A percentile compares a stretch with the other conserved stretches of the same genome.
phyloP scores from a whole-genome alignment of 2,113 vertebrate genomes.

The Hemibagrus wyckioides region DNA sequence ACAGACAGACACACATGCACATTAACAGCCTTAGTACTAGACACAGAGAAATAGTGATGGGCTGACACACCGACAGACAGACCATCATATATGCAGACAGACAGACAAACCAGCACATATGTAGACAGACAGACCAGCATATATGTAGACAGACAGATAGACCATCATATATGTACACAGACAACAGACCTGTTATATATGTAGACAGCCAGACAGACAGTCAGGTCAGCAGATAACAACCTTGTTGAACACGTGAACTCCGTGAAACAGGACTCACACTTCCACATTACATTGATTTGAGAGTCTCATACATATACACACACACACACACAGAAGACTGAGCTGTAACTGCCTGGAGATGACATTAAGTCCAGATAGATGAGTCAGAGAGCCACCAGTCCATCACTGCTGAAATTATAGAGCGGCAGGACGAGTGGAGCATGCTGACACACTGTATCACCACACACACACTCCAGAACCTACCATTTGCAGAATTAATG shows the following conservation, averaged over 20 bases:
- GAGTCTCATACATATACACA: background rate
- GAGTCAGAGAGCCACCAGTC: slow-evolving; percentile 35
- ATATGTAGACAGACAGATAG: no score
- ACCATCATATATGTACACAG: no score
- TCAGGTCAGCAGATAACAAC: background rate
- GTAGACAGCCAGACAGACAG: background rate
- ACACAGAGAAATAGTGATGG: no score
- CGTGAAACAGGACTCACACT: background rate
- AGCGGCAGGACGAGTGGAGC: slow-evolving; percentile 13
- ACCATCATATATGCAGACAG: no score
- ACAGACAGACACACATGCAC: no score
- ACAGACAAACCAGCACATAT: no score
- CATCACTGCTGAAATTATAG: slow-evolving; percentile 26
- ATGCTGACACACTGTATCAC: background rate
- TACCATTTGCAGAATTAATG: background rate
- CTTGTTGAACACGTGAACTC: background rate
- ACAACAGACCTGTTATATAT: background rate
- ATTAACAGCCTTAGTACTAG: no score
- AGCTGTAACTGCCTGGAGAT: slow-evolving; percentile 45
- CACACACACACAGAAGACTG: background rate
- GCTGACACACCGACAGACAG: no score
- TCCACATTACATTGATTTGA: background rate
- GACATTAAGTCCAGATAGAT: slow-evolving; percentile 47
- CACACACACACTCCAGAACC: background rate
- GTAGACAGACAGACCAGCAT: no score